phyloP scores from a whole-genome alignment of 2,797 vertebrate species.

The Alexandromys oeconomus region DNA sequence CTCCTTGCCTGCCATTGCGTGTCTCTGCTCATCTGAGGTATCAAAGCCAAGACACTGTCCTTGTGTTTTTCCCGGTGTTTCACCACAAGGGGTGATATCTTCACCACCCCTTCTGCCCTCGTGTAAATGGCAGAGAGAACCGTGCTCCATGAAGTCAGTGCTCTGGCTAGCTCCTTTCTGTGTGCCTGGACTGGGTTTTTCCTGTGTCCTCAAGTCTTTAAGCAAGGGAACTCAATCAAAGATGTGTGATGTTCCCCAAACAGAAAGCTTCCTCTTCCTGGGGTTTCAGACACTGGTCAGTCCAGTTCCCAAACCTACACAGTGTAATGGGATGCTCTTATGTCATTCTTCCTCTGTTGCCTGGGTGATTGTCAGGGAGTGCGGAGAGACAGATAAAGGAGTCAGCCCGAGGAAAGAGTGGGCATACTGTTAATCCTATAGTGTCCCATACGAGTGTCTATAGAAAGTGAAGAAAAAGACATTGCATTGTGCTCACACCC shows the following conservation, averaged over 20 bases:
- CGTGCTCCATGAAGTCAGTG: rapidly evolving
- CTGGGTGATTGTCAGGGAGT: background rate
- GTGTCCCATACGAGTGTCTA: background rate
- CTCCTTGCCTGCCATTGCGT: rapidly evolving
- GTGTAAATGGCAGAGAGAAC: rapidly evolving
- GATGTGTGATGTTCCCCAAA: background rate
- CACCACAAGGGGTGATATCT: background rate
- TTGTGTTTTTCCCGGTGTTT: background rate
- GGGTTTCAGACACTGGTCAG: background rate
- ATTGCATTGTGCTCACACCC: background rate
- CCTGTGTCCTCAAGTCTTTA: background rate
- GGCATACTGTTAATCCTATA: background rate
- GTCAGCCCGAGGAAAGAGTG: background rate
- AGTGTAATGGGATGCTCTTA: rapidly evolving
- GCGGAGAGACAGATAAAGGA: rapidly evolving
- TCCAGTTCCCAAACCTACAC: background rate
- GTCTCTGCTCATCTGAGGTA: background rate
- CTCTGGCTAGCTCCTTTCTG: too few species aligned
- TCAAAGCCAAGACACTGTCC: too few species aligned
- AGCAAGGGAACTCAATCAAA: background rate
- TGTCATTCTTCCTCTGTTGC: background rate
- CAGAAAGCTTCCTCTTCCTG: background rate
- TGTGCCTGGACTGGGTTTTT: rapidly evolving
- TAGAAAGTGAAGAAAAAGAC: background rate
- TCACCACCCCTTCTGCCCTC: background rate